Base-by-base conservation (phyloP, 2,113 vertebrate genomes). In the Hymenochirus boettgeri region DNA sequence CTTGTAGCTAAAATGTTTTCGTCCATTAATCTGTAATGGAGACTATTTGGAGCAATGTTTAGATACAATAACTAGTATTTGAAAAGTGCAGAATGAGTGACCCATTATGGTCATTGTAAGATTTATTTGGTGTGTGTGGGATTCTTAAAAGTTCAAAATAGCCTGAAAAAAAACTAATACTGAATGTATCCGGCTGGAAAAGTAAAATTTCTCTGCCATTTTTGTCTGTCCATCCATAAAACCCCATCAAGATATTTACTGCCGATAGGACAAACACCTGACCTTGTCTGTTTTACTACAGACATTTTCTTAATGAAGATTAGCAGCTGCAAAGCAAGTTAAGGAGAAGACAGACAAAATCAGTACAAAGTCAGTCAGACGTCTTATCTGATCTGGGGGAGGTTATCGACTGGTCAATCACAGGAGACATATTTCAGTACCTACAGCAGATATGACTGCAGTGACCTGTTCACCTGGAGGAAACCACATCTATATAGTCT, bases 171-270 rank as follows among this genome's bases (percentile, higher is more conserved):
- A n/a, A 13, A 35, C 33, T 35, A 11, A 86, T 81, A 80, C 83
- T 80, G 73, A 80, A 82, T 85, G 82, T 86, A 84, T 79, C 86
- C 74, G 72, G 60, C 82, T 81, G 71, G 72, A 85, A 86, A 35
- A 35, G 88, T 83, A 58, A 75, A 65, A 64, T 84, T 87, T 85
- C 83, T 84, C 81, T 85, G 85, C n/a, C n/a, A n/a, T n/a, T n/a
- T n/a, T n/a, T n/a, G n/a, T n/a, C n/a, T n/a, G 86, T 85, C 84
- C 76, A 65, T 70, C 61, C 27, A 23, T 71, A 71, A 69, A 75
- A 48, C 75, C 70, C 71, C 73, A 63, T 73, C 69, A 71, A 73
- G 76, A 72, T 80, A 77, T 81, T 84, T 82, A 76, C 71, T 71
- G 65, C 72, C 19, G 39, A 25, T 21, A 25, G 57, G 39, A 4